Evolutionary conservation across 2,888 invertebrate genomes (phyloP).

Genomic region (Arctia plantaginis): DNA sequence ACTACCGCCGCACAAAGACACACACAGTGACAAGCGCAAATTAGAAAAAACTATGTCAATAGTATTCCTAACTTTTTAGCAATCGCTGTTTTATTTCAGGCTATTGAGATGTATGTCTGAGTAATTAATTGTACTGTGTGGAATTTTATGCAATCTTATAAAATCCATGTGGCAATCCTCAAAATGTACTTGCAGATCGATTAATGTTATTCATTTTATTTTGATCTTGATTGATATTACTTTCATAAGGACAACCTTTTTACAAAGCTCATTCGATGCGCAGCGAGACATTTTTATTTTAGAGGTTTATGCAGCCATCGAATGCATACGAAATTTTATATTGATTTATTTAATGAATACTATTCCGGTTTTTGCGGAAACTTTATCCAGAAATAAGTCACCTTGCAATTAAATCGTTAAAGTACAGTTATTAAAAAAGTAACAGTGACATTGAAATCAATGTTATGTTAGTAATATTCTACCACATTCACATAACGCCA

Average conservation of each 20-base stretch:
- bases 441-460: conserved; percentile 62
- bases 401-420: conserved; percentile 39
- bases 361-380: conserved; percentile 15
- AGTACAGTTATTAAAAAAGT: conserved; percentile 45
- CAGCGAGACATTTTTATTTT: conserved; percentile 49
- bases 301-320: conserved; percentile 50
- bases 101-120: conserved; percentile 9
- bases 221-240: conserved; percentile 55
- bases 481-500: conserved; percentile 28
- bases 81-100: conserved; percentile 6
- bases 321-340: conserved; percentile 26
- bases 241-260: conserved; percentile 60
- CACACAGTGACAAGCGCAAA: neutral
- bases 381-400: conserved; percentile 23
- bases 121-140: conserved; percentile 27
- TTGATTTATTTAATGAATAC: conserved; percentile 11
- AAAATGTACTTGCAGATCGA: conserved; percentile 47
- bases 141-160: conserved; percentile 21
- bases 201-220: conserved; percentile 45
- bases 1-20: too few species aligned
- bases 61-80: conserved; percentile 13
- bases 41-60: neutral
- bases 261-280: conserved; percentile 47
- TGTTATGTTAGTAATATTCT: conserved; percentile 24
- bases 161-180: conserved; percentile 35